Evolutionary conservation across 2,888 invertebrate species (phyloP).

Genomic region (Idaea straminata): DNA sequence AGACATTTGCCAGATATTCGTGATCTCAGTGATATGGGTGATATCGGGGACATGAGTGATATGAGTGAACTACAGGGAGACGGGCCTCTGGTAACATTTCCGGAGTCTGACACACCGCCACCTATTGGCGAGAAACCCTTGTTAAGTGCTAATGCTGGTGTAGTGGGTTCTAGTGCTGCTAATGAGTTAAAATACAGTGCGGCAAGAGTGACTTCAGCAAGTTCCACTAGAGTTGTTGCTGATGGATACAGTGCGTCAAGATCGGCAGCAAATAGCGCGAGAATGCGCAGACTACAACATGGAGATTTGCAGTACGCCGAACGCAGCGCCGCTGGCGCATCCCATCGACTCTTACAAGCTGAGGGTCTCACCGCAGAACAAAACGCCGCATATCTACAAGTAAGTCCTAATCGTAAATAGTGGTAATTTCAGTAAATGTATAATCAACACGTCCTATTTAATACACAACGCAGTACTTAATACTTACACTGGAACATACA

Average conservation of each 20-base stretch:
- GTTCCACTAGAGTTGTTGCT: conserved; percentile 86
- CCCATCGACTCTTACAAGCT: conserved; percentile 88
- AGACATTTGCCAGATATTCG: conserved; percentile 70
- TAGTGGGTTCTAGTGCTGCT: conserved; percentile 58
- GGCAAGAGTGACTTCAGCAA: conserved; percentile 88
- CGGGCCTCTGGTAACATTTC: conserved; percentile 90
- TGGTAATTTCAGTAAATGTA: not conserved
- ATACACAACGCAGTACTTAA: not conserved
- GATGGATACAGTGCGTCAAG: conserved; percentile 89
- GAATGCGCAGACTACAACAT: conserved; percentile 83
- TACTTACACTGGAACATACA: not conserved
- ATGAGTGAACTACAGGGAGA: conserved; percentile 68
- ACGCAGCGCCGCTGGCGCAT: conserved; percentile 87
- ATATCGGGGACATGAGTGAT: conserved; percentile 74
- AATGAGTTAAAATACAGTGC: conserved; percentile 91
- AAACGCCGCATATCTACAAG: conserved; percentile 90
- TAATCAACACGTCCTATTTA: not conserved
- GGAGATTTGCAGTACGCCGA: conserved; percentile 92
- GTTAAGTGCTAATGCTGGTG: conserved; percentile 66
- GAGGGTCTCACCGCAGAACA: conserved; percentile 93
- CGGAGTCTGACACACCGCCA: conserved; percentile 87
- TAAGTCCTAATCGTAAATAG: conserved; percentile 52
- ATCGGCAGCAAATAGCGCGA: conserved; percentile 70
- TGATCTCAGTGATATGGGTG: conserved; percentile 72
- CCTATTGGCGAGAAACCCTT: conserved; percentile 72